Conservation (phyloP, 1,140 invertebrate genomes). For the Drosophila gunungcola region DNA sequence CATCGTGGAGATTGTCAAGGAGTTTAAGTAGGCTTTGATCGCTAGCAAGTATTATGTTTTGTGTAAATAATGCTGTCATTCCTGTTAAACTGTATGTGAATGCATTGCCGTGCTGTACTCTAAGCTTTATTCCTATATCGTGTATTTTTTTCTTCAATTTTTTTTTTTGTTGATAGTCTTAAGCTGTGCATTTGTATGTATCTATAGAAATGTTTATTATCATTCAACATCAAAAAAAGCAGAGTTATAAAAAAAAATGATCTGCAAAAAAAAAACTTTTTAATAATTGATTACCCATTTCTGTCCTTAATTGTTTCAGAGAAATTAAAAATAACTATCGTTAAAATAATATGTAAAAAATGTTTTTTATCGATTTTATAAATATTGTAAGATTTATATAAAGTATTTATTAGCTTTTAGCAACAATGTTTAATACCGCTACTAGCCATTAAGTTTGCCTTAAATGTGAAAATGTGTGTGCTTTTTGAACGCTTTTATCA, state of each 20-base stretch:
- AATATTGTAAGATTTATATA: constrained; percentile 8
- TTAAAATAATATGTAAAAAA: background rate
- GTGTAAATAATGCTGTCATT: constrained; percentile 50
- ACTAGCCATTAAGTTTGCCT: constrained; percentile 4
- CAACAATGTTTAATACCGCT: constrained; percentile 5
- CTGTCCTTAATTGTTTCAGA: constrained; percentile 3
- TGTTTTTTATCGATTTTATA: background rate
- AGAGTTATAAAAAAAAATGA: constrained; percentile 25
- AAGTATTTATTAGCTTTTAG: background rate
- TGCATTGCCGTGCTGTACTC: constrained; percentile 42
- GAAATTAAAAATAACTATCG: background rate
- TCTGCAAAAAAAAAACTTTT: constrained; percentile 45
- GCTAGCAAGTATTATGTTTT: constrained; percentile 43
- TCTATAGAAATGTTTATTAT: constrained; percentile 43
- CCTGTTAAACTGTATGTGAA: constrained; percentile 39
- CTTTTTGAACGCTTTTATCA: no score
- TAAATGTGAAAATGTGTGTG: constrained; percentile 1
- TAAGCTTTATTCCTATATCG: constrained; percentile 47
- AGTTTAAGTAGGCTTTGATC: constrained; percentile 71
- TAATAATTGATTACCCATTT: constrained; percentile 64
- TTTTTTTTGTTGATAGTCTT: constrained; percentile 60
- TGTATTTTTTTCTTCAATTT: constrained; percentile 26
- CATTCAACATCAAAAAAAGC: constrained; percentile 5
- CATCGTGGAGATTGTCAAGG: constrained; percentile 87
- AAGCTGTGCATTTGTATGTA: constrained; percentile 56